phyloP scores from a whole-genome alignment of 1,140 invertebrate genomes.

The Meloidogyne chitwoodi region DNA sequence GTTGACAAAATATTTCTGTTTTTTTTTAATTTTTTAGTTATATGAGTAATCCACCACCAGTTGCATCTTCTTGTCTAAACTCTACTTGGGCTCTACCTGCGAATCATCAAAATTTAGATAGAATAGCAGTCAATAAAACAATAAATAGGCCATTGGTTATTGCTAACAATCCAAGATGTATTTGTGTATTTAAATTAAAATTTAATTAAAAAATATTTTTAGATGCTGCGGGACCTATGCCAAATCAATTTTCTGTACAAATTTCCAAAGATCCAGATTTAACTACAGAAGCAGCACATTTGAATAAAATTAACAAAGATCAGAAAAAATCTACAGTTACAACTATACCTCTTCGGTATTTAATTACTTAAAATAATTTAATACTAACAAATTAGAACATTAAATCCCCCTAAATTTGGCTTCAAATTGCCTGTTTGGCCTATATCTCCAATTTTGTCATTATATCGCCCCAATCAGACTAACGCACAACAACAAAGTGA shows the following conservation, averaged over 20 bases:
- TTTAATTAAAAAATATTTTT: conserved; percentile 1
- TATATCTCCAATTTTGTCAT: conserved; percentile 21
- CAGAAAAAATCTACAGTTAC: neutral
- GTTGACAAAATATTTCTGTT: neutral
- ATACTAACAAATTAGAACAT: neutral
- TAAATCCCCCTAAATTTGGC: conserved; percentile 7
- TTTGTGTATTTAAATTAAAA: neutral
- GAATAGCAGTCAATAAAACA: neutral
- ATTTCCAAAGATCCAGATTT: neutral
- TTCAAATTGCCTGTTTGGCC: conserved; percentile 22
- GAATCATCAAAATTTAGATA: neutral
- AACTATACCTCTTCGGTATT: neutral
- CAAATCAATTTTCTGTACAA: neutral
- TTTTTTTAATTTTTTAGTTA: conserved; percentile 13
- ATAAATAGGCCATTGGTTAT: neutral
- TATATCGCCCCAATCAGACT: neutral
- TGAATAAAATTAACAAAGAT: neutral
- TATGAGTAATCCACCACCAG: conserved; percentile 40
- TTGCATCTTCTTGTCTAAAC: conserved; percentile 1
- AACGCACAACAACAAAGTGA: neutral
- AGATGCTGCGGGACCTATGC: conserved; percentile 3
- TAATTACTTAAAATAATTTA: neutral
- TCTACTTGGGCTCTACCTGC: neutral
- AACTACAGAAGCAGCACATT: neutral
- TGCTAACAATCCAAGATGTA: conserved; percentile 16